Percentiles rank a stretch among this genome's conserved stretches.
These are phyloP conservation scores for Pinctada fucata DNA, from an alignment of 2,888 invertebrate genomes.

Conservation along the genomic window DNA sequence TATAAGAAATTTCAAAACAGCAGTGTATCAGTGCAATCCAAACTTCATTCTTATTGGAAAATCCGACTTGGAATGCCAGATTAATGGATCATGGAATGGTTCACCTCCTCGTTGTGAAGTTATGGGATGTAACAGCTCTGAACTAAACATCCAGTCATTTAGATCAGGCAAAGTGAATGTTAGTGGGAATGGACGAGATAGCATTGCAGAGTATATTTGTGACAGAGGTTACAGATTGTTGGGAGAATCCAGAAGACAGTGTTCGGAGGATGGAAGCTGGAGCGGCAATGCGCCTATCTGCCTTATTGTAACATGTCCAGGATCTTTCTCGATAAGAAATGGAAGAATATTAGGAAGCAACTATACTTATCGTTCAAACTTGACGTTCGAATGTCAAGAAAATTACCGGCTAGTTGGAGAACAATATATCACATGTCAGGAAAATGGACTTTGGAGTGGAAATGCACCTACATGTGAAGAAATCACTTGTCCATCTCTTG, in stretches of 20 bases:
- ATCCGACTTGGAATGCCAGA: constrained; percentile 83
- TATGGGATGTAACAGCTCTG: constrained; percentile 52
- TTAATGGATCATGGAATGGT: constrained; percentile 69
- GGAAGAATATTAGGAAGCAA: constrained; percentile 44
- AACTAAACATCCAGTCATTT: constrained; percentile 25
- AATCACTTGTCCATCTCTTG: constrained; percentile 51
- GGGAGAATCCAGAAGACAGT: constrained; percentile 61
- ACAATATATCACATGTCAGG: constrained; percentile 50
- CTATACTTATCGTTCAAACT: constrained; percentile 44
- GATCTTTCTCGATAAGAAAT: constrained; percentile 39
- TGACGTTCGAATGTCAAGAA: constrained; percentile 57
- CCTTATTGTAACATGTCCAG: constrained; percentile 43
- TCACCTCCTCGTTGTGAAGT: constrained; percentile 62
- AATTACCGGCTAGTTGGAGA: constrained; percentile 59
- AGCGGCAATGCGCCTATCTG: constrained; percentile 46
- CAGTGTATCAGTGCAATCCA: constrained; percentile 87
- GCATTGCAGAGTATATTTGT: constrained; percentile 53
- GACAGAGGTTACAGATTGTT: constrained; percentile 57
- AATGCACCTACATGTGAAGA: constrained; percentile 49
- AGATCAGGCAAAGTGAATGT: constrained; percentile 38
- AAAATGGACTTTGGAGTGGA: constrained; percentile 59
- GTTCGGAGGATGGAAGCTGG: constrained; percentile 64
- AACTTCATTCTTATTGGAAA: constrained; percentile 93
- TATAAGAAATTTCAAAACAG: constrained; percentile 20
- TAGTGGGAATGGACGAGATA: background rate